Base-by-base conservation (phyloP, 2,888 invertebrate genomes). In the Prenolepis imparis region DNA sequence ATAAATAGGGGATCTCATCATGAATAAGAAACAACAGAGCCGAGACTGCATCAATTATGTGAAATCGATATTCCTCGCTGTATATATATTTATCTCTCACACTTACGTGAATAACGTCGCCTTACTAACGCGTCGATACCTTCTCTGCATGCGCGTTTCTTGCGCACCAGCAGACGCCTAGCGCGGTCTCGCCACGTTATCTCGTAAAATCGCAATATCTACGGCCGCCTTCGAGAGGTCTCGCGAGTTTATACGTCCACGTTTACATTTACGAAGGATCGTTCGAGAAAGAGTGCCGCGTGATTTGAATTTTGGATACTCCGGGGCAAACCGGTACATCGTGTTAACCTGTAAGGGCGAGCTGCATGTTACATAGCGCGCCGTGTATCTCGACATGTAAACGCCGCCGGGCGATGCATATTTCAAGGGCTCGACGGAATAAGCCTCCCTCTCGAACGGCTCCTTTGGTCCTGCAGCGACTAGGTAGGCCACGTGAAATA, bases 221-320 rank as follows among this genome's bases (percentile, higher is more conserved):
- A 83, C 55, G 74, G 64, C 44, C 59, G 52, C 21, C 48, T 32
- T 21, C 32, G 57, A 48, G 57, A 48, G 72, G 39, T 77, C 81
- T 81, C 15, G 11, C 61, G 41, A 24, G 70, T 70, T 84, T 74
- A 61, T 81, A 48, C 81, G 39, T 55, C n/a, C 61, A 52, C 63
- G 55, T 72, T 66, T 72, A 82, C 84, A 59, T 83, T 66, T 64
- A 67, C 68, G 74, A 63, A 81, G 77, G 41, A 39, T 73, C 74
- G 81, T 73, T 75, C 64, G 77, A 59, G 28, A 77, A 81, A 81
- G 74, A 80, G 70, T 75, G 82, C 74, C 82, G 68, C 87, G 83
- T 61, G 87, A 84, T 87, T 86, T 90, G 89, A 89, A 89, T 90
- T 87, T 87, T 84, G 82, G 63, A 87, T 86, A 78, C 61, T 68